A percentile compares a stretch with the other conserved stretches of the same genome.
phyloP scores from a whole-genome alignment of 1,140 invertebrate genomes.

The Musca vetustissima region DNA sequence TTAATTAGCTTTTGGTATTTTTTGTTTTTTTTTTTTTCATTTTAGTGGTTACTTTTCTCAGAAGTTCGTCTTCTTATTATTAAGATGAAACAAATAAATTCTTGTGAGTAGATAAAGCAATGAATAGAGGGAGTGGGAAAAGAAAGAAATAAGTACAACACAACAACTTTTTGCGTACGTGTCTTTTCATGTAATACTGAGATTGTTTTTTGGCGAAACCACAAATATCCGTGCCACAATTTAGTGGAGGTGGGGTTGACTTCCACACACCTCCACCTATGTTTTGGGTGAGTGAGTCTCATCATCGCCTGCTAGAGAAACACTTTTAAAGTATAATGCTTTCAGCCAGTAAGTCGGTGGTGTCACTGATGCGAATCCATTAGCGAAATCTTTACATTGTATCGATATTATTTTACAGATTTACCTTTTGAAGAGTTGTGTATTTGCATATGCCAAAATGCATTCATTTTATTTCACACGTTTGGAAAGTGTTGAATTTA shows the following conservation, averaged over 20 bases:
- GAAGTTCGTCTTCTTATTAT: slow-evolving; percentile 11
- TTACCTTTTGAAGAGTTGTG: no score
- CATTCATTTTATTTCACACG: no score
- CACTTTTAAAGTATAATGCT: slow-evolving; percentile 4
- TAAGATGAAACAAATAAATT: not conserved
- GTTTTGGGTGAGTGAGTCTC: not conserved
- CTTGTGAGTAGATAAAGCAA: not conserved
- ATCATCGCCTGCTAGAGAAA: not conserved
- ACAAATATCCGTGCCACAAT: not conserved
- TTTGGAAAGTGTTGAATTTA: no score
- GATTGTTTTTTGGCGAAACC: not conserved
- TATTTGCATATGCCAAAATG: no score
- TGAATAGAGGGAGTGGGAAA: not conserved
- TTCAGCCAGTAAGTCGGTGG: no score
- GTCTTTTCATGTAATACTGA: slow-evolving; percentile 15
- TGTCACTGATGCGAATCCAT: slow-evolving; percentile 12
- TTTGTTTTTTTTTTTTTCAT: not conserved
- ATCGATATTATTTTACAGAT: slow-evolving; percentile 7
- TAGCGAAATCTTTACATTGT: slow-evolving; percentile 14
- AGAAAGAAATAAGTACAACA: not conserved
- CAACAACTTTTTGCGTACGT: slow-evolving; percentile 9
- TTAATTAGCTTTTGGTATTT: slow-evolving; percentile 47
- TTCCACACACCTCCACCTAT: not conserved
- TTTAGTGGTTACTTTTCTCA: no score
- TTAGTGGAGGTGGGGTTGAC: no score